These are phyloP conservation scores for Pituophis catenifer DNA, from an alignment of 2,113 vertebrate species.

Conservation along the genomic window DNA sequence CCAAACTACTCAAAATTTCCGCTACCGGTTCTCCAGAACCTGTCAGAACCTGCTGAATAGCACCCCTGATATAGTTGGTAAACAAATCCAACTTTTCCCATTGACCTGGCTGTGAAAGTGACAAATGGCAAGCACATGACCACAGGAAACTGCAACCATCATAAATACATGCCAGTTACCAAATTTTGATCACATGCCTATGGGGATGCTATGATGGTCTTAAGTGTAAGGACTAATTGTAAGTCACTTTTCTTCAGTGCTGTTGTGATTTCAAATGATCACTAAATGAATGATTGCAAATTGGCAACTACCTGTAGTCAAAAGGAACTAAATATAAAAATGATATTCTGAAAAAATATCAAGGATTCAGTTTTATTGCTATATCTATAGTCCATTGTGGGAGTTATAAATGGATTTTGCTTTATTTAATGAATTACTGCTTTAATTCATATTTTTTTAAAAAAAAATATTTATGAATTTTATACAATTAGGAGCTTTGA, in stretches of 20 bases:
- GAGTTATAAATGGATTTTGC: not conserved
- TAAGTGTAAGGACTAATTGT: not conserved
- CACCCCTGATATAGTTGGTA: not conserved
- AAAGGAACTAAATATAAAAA: not conserved
- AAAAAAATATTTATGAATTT: not conserved
- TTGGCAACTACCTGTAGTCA: not conserved
- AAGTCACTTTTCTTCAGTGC: not conserved
- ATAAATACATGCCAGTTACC: not conserved
- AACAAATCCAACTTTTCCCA: not conserved
- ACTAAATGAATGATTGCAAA: not conserved
- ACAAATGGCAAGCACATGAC: not conserved
- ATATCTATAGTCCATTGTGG: not conserved
- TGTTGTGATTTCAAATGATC: too few species aligned
- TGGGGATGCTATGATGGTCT: not conserved
- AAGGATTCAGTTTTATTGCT: not conserved
- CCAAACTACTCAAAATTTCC: too few species aligned
- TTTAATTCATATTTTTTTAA: not conserved
- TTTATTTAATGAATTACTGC: not conserved
- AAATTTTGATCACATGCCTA: not conserved
- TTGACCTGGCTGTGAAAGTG: not conserved
- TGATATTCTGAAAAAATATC: not conserved
- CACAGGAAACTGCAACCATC: not conserved
- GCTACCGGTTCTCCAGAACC: too few species aligned
- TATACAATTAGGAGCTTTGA: not conserved
- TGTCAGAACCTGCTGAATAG: too few species aligned